Evolutionary conservation across 2,888 invertebrate species (phyloP).

Genomic region (Ophioninae sp.): DNA sequence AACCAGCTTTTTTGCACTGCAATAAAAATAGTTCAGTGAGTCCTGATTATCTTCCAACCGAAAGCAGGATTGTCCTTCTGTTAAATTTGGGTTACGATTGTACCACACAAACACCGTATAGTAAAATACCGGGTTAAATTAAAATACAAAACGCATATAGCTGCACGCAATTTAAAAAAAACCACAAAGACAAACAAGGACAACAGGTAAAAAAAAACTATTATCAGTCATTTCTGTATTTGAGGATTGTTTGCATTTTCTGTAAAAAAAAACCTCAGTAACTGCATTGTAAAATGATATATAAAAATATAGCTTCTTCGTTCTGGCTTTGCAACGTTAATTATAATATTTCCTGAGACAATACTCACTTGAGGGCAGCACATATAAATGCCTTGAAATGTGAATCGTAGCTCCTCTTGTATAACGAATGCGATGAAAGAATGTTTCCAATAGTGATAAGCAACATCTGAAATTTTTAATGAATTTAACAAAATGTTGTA

Average conservation of each 20-base stretch:
- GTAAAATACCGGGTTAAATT: not conserved
- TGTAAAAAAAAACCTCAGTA: not conserved
- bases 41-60: not conserved
- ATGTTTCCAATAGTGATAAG: conserved; percentile 96
- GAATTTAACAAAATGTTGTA: conserved; percentile 40
- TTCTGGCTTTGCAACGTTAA: no score
- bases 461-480: conserved; percentile 85
- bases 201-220: not conserved
- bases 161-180: not conserved
- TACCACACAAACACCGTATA: not conserved
- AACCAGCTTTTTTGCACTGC: conserved; percentile 93
- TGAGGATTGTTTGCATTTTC: not conserved
- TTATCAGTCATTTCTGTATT: not conserved
- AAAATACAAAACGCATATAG: not conserved
- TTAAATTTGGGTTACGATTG: not conserved
- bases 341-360: not conserved
- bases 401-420: conserved; percentile 97
- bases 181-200: not conserved
- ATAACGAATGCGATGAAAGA: conserved; percentile 93
- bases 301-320: no score
- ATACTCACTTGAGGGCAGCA: conserved; percentile 94
- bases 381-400: conserved; percentile 99
- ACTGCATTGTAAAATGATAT: not conserved
- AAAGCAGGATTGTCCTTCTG: not conserved
- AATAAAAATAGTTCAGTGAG: conserved; percentile 70